phyloP scores from a whole-genome alignment of 2,797 vertebrate genomes.

The Nyctalus aviator region DNA sequence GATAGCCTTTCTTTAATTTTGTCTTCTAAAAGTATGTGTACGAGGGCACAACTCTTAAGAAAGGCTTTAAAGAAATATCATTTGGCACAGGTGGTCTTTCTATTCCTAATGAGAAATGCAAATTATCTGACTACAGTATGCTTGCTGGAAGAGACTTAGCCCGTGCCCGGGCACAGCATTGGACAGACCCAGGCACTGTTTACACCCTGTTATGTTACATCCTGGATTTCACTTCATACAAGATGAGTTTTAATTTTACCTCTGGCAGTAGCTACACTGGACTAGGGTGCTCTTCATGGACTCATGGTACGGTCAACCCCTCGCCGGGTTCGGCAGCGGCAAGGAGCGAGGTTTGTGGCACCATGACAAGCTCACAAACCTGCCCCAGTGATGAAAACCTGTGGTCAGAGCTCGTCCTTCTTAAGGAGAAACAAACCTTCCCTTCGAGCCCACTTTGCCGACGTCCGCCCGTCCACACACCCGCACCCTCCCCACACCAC shows the following conservation, averaged over 20 bases:
- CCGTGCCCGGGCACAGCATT: neutral
- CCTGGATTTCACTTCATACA: neutral
- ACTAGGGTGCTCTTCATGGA: neutral
- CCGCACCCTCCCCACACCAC: too few species aligned
- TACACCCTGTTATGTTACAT: neutral
- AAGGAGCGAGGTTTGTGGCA: neutral
- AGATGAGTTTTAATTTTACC: neutral
- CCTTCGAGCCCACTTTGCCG: neutral
- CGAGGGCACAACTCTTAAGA: neutral
- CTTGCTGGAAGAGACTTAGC: neutral
- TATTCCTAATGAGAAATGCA: neutral
- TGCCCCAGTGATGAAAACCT: neutral
- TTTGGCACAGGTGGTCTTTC: neutral
- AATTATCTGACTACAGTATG: neutral
- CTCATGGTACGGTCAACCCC: neutral
- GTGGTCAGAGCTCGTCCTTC: neutral
- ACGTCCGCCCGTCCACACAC: neutral
- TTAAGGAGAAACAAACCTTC: neutral
- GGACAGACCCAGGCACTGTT: neutral
- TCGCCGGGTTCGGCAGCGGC: neutral
- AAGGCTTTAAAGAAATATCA: neutral
- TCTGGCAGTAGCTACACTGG: neutral
- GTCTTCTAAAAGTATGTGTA: conserved; percentile 19
- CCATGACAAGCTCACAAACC: neutral
- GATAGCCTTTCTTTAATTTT: neutral